phyloP scores from a whole-genome alignment of 2,113 vertebrate species.

The Lophotis ruficrista region DNA sequence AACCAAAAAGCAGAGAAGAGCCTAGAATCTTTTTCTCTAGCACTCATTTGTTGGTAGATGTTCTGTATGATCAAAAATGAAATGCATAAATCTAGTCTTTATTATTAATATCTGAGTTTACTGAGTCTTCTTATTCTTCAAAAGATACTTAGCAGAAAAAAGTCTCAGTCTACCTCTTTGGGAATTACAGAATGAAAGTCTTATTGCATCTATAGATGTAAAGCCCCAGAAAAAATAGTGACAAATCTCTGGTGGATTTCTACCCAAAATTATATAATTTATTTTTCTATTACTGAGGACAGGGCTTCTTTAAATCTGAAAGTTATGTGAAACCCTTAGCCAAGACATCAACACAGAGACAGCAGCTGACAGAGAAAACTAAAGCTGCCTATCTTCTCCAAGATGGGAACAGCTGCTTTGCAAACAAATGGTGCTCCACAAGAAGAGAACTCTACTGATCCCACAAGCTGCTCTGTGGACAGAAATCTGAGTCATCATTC shows the following conservation, averaged over 20 bases:
- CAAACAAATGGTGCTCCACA: constrained; percentile 19
- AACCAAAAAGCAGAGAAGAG: neutral
- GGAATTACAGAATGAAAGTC: neutral
- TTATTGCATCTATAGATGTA: neutral
- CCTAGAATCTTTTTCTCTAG: neutral
- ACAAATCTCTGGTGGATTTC: neutral
- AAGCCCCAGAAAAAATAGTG: neutral
- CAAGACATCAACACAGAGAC: neutral
- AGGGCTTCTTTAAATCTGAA: neutral
- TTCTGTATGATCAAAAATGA: neutral
- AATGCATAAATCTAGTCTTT: neutral
- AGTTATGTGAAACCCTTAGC: neutral
- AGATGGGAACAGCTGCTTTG: constrained; percentile 33
- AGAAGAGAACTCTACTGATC: constrained; percentile 8
- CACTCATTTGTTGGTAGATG: neutral
- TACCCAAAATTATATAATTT: neutral
- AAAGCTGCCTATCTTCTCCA: neutral
- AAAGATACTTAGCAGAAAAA: neutral
- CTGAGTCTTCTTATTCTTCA: neutral
- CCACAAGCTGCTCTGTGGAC: neutral
- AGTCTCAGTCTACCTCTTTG: neutral
- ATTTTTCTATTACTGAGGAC: neutral
- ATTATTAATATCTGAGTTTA: neutral
- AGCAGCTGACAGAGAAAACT: constrained; percentile 11
- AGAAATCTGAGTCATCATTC: constrained; percentile 22